phyloP scores from a whole-genome alignment of 2,888 invertebrate genomes.

The Eucriotettix oculatus region DNA sequence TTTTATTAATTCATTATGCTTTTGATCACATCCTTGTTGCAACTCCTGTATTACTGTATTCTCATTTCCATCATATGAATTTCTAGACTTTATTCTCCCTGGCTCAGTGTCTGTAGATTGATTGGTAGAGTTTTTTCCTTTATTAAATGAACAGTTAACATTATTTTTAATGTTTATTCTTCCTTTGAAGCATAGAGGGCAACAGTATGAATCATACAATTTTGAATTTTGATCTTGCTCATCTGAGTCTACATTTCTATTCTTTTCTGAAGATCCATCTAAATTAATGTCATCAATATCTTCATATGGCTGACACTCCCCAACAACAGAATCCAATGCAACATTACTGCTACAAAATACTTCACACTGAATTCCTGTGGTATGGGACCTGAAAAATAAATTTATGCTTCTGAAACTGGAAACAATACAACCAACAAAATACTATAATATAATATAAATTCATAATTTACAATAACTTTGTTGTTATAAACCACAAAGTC shows the following conservation, averaged over 20 bases:
- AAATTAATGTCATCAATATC: neutral
- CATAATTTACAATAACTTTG: too few species aligned
- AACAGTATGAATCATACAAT: neutral
- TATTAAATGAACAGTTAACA: neutral
- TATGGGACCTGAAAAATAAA: too few species aligned
- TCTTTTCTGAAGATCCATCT: neutral
- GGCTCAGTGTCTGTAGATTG: too few species aligned
- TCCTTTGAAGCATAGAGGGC: neutral
- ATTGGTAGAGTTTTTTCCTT: neutral
- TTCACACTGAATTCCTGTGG: neutral
- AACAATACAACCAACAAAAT: too few species aligned
- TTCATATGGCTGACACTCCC: neutral
- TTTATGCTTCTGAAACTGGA: too few species aligned
- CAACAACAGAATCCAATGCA: neutral
- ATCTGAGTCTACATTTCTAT: neutral
- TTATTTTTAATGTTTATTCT: neutral
- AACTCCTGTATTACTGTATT: too few species aligned
- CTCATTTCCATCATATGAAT: too few species aligned
- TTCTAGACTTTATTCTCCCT: too few species aligned
- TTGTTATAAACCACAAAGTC: too few species aligned
- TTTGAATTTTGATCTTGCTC: neutral
- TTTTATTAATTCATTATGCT: neutral
- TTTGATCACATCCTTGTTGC: too few species aligned
- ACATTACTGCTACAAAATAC: neutral
- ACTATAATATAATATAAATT: too few species aligned